Conservation (phyloP, 2,888 invertebrate species). For the Steinernema carpocapsae region DNA sequence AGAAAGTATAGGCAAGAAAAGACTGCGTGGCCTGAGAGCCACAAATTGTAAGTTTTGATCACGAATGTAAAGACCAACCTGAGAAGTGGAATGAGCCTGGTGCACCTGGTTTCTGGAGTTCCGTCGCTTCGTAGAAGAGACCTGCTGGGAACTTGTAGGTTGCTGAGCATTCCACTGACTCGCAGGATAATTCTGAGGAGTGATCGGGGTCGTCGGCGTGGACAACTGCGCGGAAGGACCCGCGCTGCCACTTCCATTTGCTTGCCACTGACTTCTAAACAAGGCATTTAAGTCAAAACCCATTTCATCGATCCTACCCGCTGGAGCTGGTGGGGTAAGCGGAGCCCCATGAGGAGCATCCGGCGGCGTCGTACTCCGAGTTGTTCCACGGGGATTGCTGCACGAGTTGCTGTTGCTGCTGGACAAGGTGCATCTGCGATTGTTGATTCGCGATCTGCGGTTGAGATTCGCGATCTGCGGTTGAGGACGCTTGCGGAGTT, state of each 20-base stretch:
- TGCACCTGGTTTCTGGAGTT: conserved; percentile 8
- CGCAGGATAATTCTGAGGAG: background rate
- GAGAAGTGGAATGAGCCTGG: conserved; percentile 3
- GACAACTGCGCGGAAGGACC: background rate
- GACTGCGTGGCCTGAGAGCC: too few species aligned
- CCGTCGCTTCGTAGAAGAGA: conserved; percentile 9
- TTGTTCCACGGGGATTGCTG: background rate
- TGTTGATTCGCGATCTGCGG: background rate
- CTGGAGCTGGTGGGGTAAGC: background rate
- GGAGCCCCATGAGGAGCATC: background rate
- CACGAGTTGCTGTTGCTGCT: background rate
- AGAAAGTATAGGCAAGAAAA: too few species aligned
- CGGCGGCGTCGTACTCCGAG: background rate
- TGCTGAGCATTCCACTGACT: conserved; percentile 11
- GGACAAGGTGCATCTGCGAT: background rate
- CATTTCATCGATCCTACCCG: background rate
- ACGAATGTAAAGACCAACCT: background rate
- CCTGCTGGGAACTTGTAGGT: background rate
- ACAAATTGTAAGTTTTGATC: too few species aligned
- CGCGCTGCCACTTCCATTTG: background rate
- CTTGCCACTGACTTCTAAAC: background rate
- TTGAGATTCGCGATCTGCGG: background rate
- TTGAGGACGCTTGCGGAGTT: background rate
- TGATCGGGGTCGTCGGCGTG: background rate
- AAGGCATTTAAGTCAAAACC: background rate